These are phyloP conservation scores for Lophotis ruficrista DNA, from an alignment of 2,113 vertebrate species.

Conservation along the genomic window DNA sequence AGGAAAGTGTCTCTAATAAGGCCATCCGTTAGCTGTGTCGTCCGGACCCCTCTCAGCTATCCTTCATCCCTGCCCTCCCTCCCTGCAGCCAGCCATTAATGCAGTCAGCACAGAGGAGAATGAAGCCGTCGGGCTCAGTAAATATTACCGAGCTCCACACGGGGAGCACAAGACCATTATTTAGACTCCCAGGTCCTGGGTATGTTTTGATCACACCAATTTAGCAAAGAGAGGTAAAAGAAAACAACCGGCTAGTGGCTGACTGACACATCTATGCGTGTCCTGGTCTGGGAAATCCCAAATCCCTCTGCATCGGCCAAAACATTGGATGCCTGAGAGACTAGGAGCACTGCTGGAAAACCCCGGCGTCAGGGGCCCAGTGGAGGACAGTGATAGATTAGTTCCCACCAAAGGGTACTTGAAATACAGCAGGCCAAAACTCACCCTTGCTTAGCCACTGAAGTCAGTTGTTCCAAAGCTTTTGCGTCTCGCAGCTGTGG, in stretches of 20 bases:
- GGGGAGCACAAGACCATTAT: slow-evolving; percentile 71
- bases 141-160: slow-evolving; percentile 74
- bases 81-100: slow-evolving; percentile 77
- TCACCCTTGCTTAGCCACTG: not conserved
- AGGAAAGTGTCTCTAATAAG: slow-evolving; percentile 82
- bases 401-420: not conserved
- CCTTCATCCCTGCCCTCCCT: slow-evolving; percentile 74
- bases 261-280: not conserved
- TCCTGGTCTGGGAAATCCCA: not conserved
- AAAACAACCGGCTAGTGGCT: slow-evolving; percentile 28
- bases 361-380: not conserved
- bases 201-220: slow-evolving; percentile 73
- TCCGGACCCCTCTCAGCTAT: slow-evolving; percentile 69
- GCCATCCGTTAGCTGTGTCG: slow-evolving; percentile 76
- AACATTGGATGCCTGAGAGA: not conserved
- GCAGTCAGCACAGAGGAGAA: slow-evolving; percentile 73
- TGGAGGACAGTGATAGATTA: not conserved
- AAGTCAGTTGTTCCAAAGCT: not conserved
- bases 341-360: not conserved
- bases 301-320: not conserved
- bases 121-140: slow-evolving; percentile 78
- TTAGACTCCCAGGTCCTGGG: slow-evolving; percentile 69
- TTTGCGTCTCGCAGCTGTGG: accelerated
- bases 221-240: slow-evolving; percentile 58
- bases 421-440: not conserved